A percentile compares a stretch with the other conserved stretches of the same genome.
Evolutionary conservation across 1,140 invertebrate species (phyloP).

Genomic region (Ceratina calcarata): DNA sequence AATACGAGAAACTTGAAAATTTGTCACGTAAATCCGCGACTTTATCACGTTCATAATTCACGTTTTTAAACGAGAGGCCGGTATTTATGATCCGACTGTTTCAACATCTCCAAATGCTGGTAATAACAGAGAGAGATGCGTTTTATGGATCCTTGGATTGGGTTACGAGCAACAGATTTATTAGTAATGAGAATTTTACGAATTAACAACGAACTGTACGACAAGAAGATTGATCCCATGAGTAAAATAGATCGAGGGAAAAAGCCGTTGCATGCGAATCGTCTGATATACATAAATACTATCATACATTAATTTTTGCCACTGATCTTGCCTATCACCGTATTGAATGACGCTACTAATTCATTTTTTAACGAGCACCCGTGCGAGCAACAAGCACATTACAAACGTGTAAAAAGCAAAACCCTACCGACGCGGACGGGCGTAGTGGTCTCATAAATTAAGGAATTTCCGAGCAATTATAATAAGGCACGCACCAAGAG

Average conservation of each 20-base stretch:
- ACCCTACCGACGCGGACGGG: slow-evolving; percentile 35
- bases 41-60: slow-evolving; percentile 14
- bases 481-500: slow-evolving; percentile 55
- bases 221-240: neutral
- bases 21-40: slow-evolving; percentile 24
- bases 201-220: neutral
- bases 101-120: neutral
- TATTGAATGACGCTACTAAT: slow-evolving; percentile 65
- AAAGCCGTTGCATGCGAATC: slow-evolving; percentile 61
- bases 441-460: slow-evolving; percentile 44
- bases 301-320: slow-evolving; percentile 20
- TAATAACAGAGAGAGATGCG: neutral
- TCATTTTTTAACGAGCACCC: slow-evolving; percentile 63
- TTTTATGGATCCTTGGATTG: no score
- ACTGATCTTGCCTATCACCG: slow-evolving; percentile 62
- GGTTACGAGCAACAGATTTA: neutral
- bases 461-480: slow-evolving; percentile 20
- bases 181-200: neutral
- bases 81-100: neutral
- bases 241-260: neutral
- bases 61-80: neutral
- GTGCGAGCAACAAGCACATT: slow-evolving; percentile 63
- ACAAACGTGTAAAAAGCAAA: slow-evolving; percentile 17
- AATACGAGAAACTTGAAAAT: neutral
- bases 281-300: slow-evolving; percentile 53